Conservation (phyloP, 2,797 vertebrate genomes). For the Silurus lanzhouensis region DNA sequence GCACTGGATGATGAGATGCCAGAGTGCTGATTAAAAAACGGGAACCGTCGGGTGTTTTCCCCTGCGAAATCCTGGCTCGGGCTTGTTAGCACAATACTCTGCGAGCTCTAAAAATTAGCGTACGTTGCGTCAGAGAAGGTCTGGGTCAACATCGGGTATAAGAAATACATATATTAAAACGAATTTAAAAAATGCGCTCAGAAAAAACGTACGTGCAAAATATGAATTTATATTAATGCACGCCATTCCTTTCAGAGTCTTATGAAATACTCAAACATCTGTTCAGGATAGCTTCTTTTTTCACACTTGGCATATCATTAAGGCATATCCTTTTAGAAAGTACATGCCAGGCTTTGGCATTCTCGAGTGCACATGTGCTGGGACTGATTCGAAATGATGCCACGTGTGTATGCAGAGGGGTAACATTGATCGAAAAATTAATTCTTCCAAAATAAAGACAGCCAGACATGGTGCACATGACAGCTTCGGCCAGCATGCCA, state of each 20-base stretch:
- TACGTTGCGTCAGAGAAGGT: constrained; percentile 65
- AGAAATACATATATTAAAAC: constrained; percentile 65
- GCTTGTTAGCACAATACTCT: constrained; percentile 68
- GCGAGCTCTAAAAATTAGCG: constrained; percentile 69
- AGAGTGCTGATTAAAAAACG: constrained; percentile 56
- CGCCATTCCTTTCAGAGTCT: constrained; percentile 72
- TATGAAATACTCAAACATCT: constrained; percentile 79
- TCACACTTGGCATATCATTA: constrained; percentile 54
- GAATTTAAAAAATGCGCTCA: constrained; percentile 70
- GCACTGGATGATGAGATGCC: constrained; percentile 27
- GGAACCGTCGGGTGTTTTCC: constrained; percentile 59
- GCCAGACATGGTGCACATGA: constrained; percentile 39
- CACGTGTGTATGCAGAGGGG: background rate
- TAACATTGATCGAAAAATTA: constrained; percentile 13
- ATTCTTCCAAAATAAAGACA: constrained; percentile 23
- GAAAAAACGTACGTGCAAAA: constrained; percentile 71
- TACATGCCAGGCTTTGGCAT: constrained; percentile 57
- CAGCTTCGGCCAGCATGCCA: constrained; percentile 52
- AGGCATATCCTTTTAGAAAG: constrained; percentile 4
- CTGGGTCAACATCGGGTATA: constrained; percentile 70
- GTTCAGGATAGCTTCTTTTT: constrained; percentile 69
- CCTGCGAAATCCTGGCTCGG: constrained; percentile 55
- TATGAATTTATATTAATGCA: constrained; percentile 78
- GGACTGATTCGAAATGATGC: background rate
- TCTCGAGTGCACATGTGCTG: background rate